These are phyloP conservation scores for Acrocephalus scirpaceus DNA, from an alignment of 2,797 vertebrate species.

Conservation along the genomic window DNA sequence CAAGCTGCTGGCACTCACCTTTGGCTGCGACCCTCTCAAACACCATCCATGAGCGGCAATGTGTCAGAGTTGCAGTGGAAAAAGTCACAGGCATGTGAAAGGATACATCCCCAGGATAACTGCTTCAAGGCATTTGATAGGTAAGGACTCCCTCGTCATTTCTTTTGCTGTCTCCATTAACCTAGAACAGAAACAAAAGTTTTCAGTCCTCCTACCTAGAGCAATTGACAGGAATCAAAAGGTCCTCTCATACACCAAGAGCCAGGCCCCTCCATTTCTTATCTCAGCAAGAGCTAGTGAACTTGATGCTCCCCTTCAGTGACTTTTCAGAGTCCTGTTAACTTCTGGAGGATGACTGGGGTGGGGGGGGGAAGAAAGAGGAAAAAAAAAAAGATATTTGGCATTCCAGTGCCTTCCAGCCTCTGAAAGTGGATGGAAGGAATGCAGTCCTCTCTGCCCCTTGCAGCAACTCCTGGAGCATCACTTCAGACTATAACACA, in stretches of 20 bases:
- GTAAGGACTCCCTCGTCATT: conserved; percentile 96
- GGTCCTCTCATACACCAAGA: fast-evolving
- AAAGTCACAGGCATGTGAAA: conserved; percentile 55
- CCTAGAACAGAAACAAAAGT: conserved; percentile 73
- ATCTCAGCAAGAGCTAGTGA: neutral
- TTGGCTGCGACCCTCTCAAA: neutral
- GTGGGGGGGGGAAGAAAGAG: too few relatives aligned
- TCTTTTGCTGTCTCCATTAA: conserved; percentile 97
- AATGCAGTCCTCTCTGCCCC: neutral
- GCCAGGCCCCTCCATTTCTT: neutral
- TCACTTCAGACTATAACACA: neutral
- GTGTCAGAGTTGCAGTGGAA: neutral
- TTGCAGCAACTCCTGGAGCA: neutral
- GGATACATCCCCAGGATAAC: conserved; percentile 99
- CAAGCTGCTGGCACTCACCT: neutral
- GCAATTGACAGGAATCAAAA: neutral
- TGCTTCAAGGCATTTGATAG: conserved; percentile 98
- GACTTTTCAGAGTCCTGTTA: neutral
- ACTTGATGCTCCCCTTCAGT: neutral
- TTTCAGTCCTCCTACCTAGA: neutral
- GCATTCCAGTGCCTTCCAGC: neutral
- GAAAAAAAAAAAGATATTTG: neutral
- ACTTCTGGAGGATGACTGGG: neutral
- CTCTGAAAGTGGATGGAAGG: neutral
- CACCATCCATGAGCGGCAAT: neutral